Evolutionary conservation across 1,140 invertebrate species (phyloP), one percentile per base, ranked within the genome.

Genomic region (Caenorhabditis remanei): DNA sequence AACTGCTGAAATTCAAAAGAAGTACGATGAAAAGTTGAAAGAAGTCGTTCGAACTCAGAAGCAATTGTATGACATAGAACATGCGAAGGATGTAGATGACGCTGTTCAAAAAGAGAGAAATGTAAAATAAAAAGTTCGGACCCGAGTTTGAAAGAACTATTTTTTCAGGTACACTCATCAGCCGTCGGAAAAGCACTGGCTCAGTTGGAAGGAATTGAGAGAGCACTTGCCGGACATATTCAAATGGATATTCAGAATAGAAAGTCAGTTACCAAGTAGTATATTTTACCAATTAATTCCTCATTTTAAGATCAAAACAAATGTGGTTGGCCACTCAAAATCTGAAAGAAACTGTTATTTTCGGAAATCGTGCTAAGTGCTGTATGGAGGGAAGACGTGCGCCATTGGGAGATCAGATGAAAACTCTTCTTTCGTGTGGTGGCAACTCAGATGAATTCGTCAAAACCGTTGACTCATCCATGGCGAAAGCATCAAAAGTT

Each of bases 21-120:
- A 82, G n/a, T 48, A 58, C 24, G 85, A 63, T 63, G 53, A 67
- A 13, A 46, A 83, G 40, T n/a, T 85, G 56, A 85, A 85, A 21
- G 58, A 85, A 48, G 84, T 95, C 0, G 93, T 97, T 2, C 93
- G 94, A 48, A 93, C 95, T 13, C 87, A 85, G 67, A 85, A 85
- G 55, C 85, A 85, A 61, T 40, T 85, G 19, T 85, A 85, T 43
- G 85, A 85, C 16, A 85, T 85, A 67, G 85, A 85, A 56, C 85
- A 85, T 43, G 85, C 85, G 32, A 85, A 85, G 32, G 85, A 85
- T 79, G 67, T 85, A 9, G 85, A 85, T 32, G 50, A 85, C 13
- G 85, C 85, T 56, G 67, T 85, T 32, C 65, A 48, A 4, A 48
- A 65, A 16, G 85, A 85, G 48, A 58, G 85, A 71, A 58, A 43